A percentile compares a stretch with the other conserved stretches of the same genome.
Evolutionary conservation across 1,140 invertebrate species (phyloP).

Genomic region (Diachasma alloeum): DNA sequence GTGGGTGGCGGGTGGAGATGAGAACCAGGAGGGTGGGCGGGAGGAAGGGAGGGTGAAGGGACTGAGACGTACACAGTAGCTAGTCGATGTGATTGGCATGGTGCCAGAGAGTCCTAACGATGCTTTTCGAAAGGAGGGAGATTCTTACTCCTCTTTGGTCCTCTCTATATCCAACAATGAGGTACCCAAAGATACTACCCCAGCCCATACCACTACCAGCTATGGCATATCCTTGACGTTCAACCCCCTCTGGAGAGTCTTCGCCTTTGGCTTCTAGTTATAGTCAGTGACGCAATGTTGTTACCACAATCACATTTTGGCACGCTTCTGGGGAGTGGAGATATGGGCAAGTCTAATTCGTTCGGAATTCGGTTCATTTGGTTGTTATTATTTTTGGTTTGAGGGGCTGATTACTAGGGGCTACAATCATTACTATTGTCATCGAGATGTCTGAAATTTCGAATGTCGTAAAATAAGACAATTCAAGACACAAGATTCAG

Average conservation of each 20-base stretch:
- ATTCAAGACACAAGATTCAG: too few species aligned
- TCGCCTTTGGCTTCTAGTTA: not conserved
- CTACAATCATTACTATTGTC: not conserved
- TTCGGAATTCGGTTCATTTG: not conserved
- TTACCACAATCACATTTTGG: constrained; percentile 60
- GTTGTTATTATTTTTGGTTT: not conserved
- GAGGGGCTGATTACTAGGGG: not conserved
- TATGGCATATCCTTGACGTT: not conserved
- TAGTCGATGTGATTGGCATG: constrained; percentile 61
- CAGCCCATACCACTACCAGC: constrained; percentile 36
- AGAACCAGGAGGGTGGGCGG: not conserved
- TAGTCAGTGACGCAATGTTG: constrained; percentile 59
- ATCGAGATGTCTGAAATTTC: too few species aligned
- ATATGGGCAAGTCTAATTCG: constrained; percentile 26
- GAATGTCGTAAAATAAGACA: too few species aligned
- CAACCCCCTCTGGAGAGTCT: not conserved
- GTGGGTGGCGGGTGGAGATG: not conserved
- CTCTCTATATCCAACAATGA: constrained; percentile 47
- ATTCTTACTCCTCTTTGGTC: constrained; percentile 52
- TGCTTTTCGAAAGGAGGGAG: constrained; percentile 57
- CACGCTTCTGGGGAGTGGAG: constrained; percentile 35
- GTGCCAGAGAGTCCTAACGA: constrained; percentile 60
- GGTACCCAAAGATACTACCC: constrained; percentile 50
- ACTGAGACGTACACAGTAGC: constrained; percentile 51
- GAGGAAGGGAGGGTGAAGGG: not conserved